phyloP scores from a whole-genome alignment of 2,113 vertebrate genomes.

The Melierax canorus region DNA sequence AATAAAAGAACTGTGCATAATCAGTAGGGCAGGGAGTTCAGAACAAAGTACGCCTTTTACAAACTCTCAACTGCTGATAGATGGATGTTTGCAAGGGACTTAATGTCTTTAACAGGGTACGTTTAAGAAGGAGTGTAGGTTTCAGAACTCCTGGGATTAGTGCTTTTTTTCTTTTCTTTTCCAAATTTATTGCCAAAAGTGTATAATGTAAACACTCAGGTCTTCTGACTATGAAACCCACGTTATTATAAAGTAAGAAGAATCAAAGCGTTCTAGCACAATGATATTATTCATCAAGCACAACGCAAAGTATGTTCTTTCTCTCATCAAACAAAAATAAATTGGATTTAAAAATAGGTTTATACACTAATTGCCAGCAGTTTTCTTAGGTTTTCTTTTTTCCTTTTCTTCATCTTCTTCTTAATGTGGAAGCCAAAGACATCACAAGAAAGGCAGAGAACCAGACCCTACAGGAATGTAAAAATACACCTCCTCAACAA shows the following conservation, averaged over 20 bases:
- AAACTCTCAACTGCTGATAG: conserved; percentile 69
- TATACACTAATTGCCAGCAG: not conserved
- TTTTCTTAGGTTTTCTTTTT: not conserved
- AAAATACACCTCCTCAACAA: conserved; percentile 9
- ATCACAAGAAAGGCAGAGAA: conserved; percentile 32
- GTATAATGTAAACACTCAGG: conserved; percentile 41
- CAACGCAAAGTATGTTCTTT: not conserved
- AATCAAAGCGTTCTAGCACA: conserved; percentile 14
- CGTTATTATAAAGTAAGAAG: not conserved
- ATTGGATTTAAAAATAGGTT: conserved; percentile 4
- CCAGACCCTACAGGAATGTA: not conserved
- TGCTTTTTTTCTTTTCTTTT: conserved; percentile 45
- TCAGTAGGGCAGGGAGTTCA: conserved; percentile 70
- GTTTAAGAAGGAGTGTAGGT: conserved; percentile 58
- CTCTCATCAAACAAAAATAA: conserved; percentile 5
- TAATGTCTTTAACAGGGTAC: conserved; percentile 75
- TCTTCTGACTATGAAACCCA: conserved; percentile 23
- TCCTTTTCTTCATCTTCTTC: conserved; percentile 4
- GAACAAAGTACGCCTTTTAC: conserved; percentile 69
- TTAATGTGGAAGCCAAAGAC: conserved; percentile 36
- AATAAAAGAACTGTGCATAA: conserved; percentile 67
- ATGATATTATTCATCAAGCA: conserved; percentile 38
- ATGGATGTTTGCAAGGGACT: conserved; percentile 71
- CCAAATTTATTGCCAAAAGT: conserved; percentile 63
- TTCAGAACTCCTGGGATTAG: conserved; percentile 69